phyloP scores from a whole-genome alignment of 1,140 invertebrate species.

The Centruroides sculpturatus region DNA sequence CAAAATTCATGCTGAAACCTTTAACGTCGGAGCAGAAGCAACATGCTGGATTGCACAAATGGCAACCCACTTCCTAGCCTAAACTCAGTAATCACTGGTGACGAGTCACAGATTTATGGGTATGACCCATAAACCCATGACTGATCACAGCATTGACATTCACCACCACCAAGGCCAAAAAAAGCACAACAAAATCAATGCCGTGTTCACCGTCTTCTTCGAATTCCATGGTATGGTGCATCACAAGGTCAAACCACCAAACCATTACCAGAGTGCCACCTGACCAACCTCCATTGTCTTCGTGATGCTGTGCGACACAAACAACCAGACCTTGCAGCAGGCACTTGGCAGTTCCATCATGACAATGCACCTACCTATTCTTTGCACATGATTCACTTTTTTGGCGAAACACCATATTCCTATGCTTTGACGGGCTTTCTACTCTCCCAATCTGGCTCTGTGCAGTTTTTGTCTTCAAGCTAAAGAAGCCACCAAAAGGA shows the following conservation, averaged over 20 bases:
- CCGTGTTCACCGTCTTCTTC: conserved; percentile 13
- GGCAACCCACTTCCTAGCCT: no score
- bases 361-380: conserved; percentile 21
- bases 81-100: no score
- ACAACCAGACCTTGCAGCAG: conserved; percentile 9
- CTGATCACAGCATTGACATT: no score
- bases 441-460: neutral
- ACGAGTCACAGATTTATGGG: no score
- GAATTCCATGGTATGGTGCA: conserved; percentile 6
- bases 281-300: conserved; percentile 7
- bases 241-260: conserved; percentile 13
- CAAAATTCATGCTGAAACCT: no score
- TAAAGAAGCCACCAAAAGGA: no score
- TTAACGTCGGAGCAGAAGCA: no score
- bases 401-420: neutral
- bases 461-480: neutral
- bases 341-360: conserved; percentile 22
- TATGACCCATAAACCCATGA: no score
- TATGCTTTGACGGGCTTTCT: neutral
- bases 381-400: neutral
- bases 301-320: conserved; percentile 15
- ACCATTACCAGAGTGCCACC: conserved; percentile 11
- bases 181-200: neutral
- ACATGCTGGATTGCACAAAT: no score
- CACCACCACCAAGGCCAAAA: no score